Evolutionary conservation across 2,797 vertebrate species (phyloP).

Genomic region (Gobio occitaniae): DNA sequence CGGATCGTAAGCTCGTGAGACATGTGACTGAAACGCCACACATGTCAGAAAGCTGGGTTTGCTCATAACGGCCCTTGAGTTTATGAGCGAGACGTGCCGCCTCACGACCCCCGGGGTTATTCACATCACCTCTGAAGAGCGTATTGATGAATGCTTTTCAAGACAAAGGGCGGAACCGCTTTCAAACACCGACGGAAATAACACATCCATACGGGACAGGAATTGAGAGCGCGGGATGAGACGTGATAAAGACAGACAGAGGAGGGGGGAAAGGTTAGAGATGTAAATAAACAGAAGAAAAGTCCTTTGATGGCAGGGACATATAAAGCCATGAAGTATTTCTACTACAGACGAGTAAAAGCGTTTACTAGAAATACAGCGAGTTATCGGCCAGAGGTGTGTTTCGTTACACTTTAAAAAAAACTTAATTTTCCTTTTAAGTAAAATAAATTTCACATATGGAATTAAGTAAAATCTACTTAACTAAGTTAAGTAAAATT

Average conservation of each 20-base stretch:
- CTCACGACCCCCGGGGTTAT: conserved; percentile 12
- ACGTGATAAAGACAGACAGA: conserved; percentile 60
- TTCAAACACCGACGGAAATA: conserved; percentile 62
- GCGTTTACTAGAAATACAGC: not conserved
- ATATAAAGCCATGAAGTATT: not conserved
- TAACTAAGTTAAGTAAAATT: too few species aligned
- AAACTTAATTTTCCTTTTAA: too few species aligned
- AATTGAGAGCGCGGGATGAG: conserved; percentile 69
- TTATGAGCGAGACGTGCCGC: conserved; percentile 22
- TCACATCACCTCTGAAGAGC: conserved; percentile 39
- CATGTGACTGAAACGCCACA: conserved; percentile 43
- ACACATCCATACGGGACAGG: conserved; percentile 51
- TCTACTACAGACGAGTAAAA: not conserved
- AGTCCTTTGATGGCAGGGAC: not conserved
- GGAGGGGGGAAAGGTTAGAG: conserved; percentile 56
- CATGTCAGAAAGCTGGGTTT: conserved; percentile 57
- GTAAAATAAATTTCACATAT: too few species aligned
- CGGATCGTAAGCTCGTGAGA: conserved; percentile 29
- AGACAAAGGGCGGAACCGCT: conserved; percentile 69
- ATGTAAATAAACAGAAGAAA: conserved; percentile 17
- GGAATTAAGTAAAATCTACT: too few species aligned
- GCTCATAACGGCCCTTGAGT: conserved; percentile 15
- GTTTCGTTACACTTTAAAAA: too few species aligned
- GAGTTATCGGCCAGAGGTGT: too few species aligned
- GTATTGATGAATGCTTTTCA: conserved; percentile 34